Base-by-base conservation (phyloP, 1,140 invertebrate species). In the Penaeus indicus region DNA sequence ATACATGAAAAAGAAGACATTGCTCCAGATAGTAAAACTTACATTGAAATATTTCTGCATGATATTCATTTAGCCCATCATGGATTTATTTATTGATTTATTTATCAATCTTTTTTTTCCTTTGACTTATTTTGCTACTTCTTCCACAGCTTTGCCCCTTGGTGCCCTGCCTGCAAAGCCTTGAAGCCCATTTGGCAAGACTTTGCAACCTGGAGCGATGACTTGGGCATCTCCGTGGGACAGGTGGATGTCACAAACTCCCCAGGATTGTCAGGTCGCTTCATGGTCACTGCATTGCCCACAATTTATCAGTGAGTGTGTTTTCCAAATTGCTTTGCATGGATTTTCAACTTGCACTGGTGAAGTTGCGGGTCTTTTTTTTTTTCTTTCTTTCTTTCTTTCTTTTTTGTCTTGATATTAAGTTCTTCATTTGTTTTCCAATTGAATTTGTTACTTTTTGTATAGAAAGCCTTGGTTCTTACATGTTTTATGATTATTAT, bases 121-220 rank as follows among this genome's bases (percentile, higher is more conserved):
- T 18, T 85, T 67, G 21, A 54, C n/a, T 83, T 54, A 84, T 27
- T 60, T 25, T 61, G 3, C 32, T 72, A 27, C 16, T 86, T 86
- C 4, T 67, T 91, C 93, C 94, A 78, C 92, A 99, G 98, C 92
- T 98, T 97, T 95, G 98, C 99, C 16, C 98, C 98, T 22, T 99
- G 98, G 99, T 99, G 99, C 93, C 98, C 98, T 13, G 98, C 99
- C 0, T 99, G 99, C 93, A 97, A 97, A 92, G 96, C 95, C n/a
- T 94, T 99, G 16, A 95, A 97, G 90, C 95, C 96, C 7, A 94
- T 96, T 67, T 99, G 99, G 99, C 95, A 96, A 91, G 95, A 96
- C 84, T 96, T 99, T 92, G 96, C 97, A 0, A 92, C 94, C n/a
- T 96, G 95, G 92, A 96, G 97, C 84, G 93, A 95, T 60, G 95